Evolutionary conservation across 2,888 invertebrate species (phyloP), one percentile per base, ranked within the genome.

Genomic region (Aleiodes leptofemur): DNA sequence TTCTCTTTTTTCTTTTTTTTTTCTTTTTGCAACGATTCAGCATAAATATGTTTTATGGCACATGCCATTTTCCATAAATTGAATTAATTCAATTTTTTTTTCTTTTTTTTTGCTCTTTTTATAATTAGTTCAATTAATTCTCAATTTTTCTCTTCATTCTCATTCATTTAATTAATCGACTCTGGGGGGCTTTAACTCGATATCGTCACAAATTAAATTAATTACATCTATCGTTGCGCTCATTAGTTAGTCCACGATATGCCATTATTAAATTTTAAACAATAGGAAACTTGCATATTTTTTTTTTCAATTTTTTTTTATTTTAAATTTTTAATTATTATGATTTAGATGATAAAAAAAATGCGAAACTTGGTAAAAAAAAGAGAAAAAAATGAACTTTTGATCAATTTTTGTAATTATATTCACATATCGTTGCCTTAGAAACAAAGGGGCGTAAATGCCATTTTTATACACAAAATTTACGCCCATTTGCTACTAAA

Each of bases 161-260:
- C 8, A 8, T 38, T 43, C 9, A 43, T 43, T 43, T 8, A 9
- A 43, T 64, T 64, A 64, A 16, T 64, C n/a, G 23, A 64, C 43
- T 64, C 38, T 61, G 61, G 14, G 48, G 64, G 23, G 23, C 23
- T 23, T 64, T 64, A 7, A 48, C 48, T 16, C 48, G 48, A 43
- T 23, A 43, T 43, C 43, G 23, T 48, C 48, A 23, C 23, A 43
- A 64, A 64, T 43, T 64, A 64, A 48, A 43, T 48, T 64, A 9
- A 64, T 11, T 23, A 64, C 43, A 64, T 9, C 13, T 16, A 29
- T 43, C 43, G 16, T 59, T 31, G 9, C 13, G 11, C 64, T 55
- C 38, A 34, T 53, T 14, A 55, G 16, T 69, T 56, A 55, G 34
- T 69, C 4, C 69, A 56, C 34, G 56, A 56, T 69, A 69, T 69